Base-by-base conservation (phyloP, 2,888 invertebrate species). In the Eupithecia vulgata region DNA sequence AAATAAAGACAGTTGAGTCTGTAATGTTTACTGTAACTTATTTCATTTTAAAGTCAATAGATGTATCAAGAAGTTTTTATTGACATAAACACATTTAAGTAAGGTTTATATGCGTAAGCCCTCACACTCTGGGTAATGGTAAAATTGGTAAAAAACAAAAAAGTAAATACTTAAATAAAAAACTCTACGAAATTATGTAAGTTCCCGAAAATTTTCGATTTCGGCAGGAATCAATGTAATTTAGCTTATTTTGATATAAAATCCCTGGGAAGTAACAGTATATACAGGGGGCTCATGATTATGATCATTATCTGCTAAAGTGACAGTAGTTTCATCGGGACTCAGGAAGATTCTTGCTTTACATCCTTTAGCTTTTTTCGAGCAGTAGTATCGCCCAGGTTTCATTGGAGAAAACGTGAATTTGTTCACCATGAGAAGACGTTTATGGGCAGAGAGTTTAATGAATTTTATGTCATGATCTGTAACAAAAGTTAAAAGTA, bases 351-450 rank as follows among this genome's bases (percentile, higher is more conserved):
- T 57, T 37, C 64, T 78, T 1, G 78, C 76, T 62, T 83, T 85
- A 74, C 88, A 89, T 4, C 85, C 85, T 0, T 40, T 76, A 35
- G 77, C 80, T 79, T 84, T 87, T 65, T 80, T 83, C 0, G 89
- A 88, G 42, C 89, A 89, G 72, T 88, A 88, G 85, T 84, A 89
- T 42, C 83, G 61, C 0, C 67, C 10, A 68, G 67, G 3, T 75
- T 76, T 10, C 76, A 70, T 35, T 74, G 79, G 64, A 15, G 66
- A 52, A 37, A 75, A 75, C 8, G 72, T 75, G n/a, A 52, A 72
- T 30, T 70, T 68, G 45, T 75, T 71, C 1, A 73, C 70, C 77
- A 78, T 78, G 0, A 78, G 71, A 34, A 78, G 72, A 5, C 70
- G 62, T 62, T 72, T 70, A n/a, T 48, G 65, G 1, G 21, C 34